phyloP scores from a whole-genome alignment of 1,140 invertebrate genomes.

The Drosophila bocki region DNA sequence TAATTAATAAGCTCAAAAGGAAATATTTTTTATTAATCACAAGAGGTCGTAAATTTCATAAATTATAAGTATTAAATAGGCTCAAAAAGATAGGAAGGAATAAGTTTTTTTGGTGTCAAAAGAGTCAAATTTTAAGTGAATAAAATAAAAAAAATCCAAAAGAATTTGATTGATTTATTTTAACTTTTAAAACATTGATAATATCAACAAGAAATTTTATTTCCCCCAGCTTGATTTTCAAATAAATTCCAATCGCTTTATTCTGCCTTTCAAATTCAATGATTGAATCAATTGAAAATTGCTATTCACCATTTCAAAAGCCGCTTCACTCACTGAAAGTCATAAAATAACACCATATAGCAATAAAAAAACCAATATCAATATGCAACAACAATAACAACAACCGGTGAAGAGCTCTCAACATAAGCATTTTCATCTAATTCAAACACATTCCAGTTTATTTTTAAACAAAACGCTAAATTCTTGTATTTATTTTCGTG shows the following conservation, averaged over 20 bases:
- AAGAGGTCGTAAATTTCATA: no score
- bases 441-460: slow-evolving; percentile 81
- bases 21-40: background rate
- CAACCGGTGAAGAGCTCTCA: slow-evolving; percentile 30
- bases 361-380: slow-evolving; percentile 32
- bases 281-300: slow-evolving; percentile 13
- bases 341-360: slow-evolving; percentile 2
- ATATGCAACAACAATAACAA: slow-evolving; percentile 20
- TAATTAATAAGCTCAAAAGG: background rate
- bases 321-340: background rate
- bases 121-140: background rate
- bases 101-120: no score
- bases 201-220: background rate
- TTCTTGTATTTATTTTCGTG: slow-evolving; percentile 77
- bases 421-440: slow-evolving; percentile 68
- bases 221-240: background rate
- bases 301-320: background rate
- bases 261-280: background rate
- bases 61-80: no score
- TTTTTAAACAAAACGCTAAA: slow-evolving; percentile 78
- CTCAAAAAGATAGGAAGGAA: no score
- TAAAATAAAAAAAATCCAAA: no score
- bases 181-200: no score
- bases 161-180: no score
- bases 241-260: background rate